Base-by-base conservation (phyloP, 2,113 vertebrate species). In the Acanthisitta chloris region DNA sequence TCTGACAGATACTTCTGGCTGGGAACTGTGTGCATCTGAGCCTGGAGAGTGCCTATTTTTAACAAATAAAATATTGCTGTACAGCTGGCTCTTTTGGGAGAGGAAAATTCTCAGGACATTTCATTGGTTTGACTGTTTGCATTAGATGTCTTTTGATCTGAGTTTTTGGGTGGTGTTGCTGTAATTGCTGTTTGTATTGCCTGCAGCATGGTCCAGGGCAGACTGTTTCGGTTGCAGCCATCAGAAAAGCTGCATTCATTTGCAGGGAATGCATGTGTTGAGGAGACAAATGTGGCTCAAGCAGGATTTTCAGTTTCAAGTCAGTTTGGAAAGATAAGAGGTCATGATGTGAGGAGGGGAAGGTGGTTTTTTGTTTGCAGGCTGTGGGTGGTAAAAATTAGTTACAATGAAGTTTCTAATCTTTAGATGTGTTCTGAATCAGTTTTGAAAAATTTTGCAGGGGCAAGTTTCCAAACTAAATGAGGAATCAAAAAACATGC, bases 1-100 rank as follows among this genome's bases (percentile, higher is more conserved):
- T 91, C 67, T 70, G 40, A 89, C 77, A 84, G 83, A 78, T 89
- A 58, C 49, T 94, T 70, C 83, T 94, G 72, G 55, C 91, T 94
- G 80, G 76, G 69, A 86, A 78, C 86, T 64, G 6, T 14, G 28
- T 52, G 48, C 51, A 28, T 59, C 52, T 64, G 52, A 90, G 81
- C 59, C 55, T 78, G 62, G 24, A 86, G 46, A 77, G 31, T 69
- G 55, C 71, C 74, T 85, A 17, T 87, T 64, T 73, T 91, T 91
- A 92, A 82, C 57, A 67, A 51, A 77, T 54, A 34, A 90, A 82
- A 92, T 67, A 81, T 46, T 86, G 42, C 69, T 79, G 42, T 84
- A n/a, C 48, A 72, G 49, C 42, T 91, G 38, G 23, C 24, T 81
- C 21, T 61, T 94, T 61, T 55, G 67, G 64, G 69, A 88, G 94